Evolutionary conservation across 1,140 invertebrate species (phyloP).

Genomic region (Maconellicoccus hirsutus): DNA sequence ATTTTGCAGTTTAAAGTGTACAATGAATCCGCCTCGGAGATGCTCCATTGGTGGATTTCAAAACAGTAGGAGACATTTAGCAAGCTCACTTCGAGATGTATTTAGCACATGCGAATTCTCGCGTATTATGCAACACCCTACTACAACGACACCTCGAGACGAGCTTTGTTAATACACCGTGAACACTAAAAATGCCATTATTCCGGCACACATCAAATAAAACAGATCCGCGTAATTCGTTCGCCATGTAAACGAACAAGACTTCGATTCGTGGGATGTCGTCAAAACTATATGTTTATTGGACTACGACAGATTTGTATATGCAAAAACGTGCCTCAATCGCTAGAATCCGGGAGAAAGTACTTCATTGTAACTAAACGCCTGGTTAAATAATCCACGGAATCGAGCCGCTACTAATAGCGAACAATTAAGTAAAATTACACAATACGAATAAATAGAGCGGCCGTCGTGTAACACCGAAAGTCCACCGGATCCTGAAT

Average conservation of each 20-base stretch:
- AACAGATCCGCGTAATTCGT: not conserved
- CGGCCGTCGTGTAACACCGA: not conserved
- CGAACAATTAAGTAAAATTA: not conserved
- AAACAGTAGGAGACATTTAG: not conserved
- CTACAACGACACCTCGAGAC: too few relatives aligned
- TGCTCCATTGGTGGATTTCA: too few relatives aligned
- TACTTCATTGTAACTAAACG: constrained; percentile 1
- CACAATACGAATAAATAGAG: not conserved
- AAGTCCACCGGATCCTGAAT: not conserved
- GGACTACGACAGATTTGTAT: constrained; percentile 7
- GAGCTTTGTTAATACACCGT: not conserved
- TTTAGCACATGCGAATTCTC: not conserved
- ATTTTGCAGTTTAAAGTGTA: too few relatives aligned
- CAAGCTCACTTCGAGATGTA: not conserved
- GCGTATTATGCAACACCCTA: too few relatives aligned
- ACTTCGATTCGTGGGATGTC: constrained; percentile 7
- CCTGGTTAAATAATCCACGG: constrained; percentile 1
- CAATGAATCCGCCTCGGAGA: too few relatives aligned
- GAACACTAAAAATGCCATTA: too few relatives aligned
- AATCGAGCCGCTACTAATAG: not conserved
- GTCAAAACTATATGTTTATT: not conserved
- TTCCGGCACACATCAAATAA: too few relatives aligned
- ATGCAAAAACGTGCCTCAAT: not conserved
- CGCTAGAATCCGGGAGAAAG: constrained; percentile 1
- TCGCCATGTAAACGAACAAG: not conserved